Base-by-base conservation (phyloP, 2,888 invertebrate species). In the Synergus itoensis region DNA sequence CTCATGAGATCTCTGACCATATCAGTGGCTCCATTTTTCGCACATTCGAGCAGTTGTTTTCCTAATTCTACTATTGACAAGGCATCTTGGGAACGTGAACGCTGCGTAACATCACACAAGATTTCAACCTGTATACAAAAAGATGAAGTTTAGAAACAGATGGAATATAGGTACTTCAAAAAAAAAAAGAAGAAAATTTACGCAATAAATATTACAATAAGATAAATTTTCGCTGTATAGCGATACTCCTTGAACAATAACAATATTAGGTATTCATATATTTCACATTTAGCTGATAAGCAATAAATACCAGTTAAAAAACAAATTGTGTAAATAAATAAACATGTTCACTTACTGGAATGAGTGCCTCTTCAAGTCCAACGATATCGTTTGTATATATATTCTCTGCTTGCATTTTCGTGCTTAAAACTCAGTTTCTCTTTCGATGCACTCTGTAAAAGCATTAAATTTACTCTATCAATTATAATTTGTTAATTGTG, bases 1-100 rank as follows among this genome's bases (percentile, higher is more conserved):
- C 95, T 94, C 94, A 98, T 95, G 80, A 98, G 94, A 65, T 95
- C 94, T 80, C 96, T 94, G 36, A 98, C 97, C 84, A 95, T 94
- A 80, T 94, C 94, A 4, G 96, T 95, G 91, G 97, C 95, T 1
- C 98, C 98, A 84, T 95, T 95, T 85, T 95, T 95, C 63, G 98
- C 96, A 77, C 96, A 96, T 89, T 96, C 94, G 85, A 98, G 93
- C 88, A 98, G 93, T 80, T 96, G 94, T 87, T 98, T 98, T 18
- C 98, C 98, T 84, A 98, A 93, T 93, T 98, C 98, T 83, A 95
- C 95, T 83, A 95, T 93, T 40, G 94, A 93, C 85, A 92, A 85
- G 79, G 92, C 89, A 88, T 90, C 90, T 86, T 90, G 88, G 64
- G 88, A 86, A 79, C 88, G 84, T 28, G 85, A 82, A 78, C 88